Percentiles rank a stretch among this genome's conserved stretches.
These are phyloP conservation scores for Cacoxenus indagator DNA, from an alignment of 2,888 invertebrate genomes.

Conservation along the genomic window DNA sequence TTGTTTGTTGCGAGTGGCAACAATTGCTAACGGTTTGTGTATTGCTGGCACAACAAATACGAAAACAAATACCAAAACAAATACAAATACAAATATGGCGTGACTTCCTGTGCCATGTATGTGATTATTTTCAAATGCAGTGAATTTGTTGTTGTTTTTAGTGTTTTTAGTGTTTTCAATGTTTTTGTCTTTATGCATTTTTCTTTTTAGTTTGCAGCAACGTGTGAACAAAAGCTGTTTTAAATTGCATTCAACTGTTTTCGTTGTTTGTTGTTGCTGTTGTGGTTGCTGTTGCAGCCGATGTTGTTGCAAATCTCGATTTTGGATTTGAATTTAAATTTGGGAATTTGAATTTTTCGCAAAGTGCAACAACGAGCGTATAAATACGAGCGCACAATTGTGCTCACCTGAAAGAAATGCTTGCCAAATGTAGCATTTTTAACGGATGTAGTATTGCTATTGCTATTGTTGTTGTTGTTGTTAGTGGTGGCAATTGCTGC, in stretches of 20 bases:
- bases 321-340: conserved; percentile 57
- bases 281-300: conserved; percentile 23
- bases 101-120: conserved; percentile 56
- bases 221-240: conserved; percentile 15
- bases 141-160: conserved; percentile 15
- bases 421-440: conserved; percentile 64
- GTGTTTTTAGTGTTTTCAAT: conserved; percentile 23
- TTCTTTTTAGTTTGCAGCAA: not conserved
- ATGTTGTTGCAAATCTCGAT: conserved; percentile 25
- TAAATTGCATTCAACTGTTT: conserved; percentile 12
- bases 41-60: conserved; percentile 8
- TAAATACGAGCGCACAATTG: conserved; percentile 2
- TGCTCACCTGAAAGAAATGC: conserved; percentile 45
- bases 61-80: not conserved
- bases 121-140: conserved; percentile 1
- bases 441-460: conserved; percentile 38
- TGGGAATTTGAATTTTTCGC: conserved; percentile 53
- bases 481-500: conserved; percentile 45
- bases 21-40: not conserved
- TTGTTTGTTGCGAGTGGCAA: not conserved
- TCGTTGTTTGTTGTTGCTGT: conserved; percentile 24
- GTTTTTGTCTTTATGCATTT: not conserved
- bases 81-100: conserved; percentile 42
- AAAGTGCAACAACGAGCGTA: conserved; percentile 35
- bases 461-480: conserved; percentile 31